phyloP scores from a whole-genome alignment of 2,113 vertebrate genomes.

The Turdus rufiventris region DNA sequence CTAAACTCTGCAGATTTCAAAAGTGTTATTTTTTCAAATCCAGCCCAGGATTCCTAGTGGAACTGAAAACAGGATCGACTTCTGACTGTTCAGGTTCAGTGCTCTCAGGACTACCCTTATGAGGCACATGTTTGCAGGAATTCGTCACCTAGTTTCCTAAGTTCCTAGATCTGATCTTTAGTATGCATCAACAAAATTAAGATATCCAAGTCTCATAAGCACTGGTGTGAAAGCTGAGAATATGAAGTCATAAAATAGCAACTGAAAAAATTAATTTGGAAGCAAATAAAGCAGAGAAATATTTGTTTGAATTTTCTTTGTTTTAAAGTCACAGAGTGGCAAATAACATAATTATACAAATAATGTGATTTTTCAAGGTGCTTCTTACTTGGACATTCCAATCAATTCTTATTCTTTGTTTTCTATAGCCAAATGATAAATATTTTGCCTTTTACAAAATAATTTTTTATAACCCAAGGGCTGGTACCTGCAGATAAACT shows the following conservation, averaged over 20 bases:
- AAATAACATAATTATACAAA: background rate
- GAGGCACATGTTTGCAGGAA: rapidly evolving
- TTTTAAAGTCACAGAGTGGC: background rate
- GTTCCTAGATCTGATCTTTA: background rate
- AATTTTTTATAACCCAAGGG: background rate
- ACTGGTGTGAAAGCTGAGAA: background rate
- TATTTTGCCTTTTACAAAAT: background rate
- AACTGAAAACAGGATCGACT: background rate
- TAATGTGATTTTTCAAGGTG: background rate
- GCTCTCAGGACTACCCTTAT: background rate
- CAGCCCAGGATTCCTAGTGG: background rate
- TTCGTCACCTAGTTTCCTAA: background rate
- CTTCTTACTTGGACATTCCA: background rate
- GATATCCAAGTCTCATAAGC: background rate
- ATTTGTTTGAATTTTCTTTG: background rate
- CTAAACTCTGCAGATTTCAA: background rate
- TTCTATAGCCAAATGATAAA: background rate
- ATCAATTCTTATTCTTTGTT: background rate
- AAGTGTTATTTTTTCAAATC: background rate
- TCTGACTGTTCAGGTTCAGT: background rate
- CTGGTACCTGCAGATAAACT: background rate
- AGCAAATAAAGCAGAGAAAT: background rate
- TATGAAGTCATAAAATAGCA: background rate
- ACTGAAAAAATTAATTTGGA: background rate
- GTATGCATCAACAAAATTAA: background rate